Evolutionary conservation across 2,888 invertebrate species (phyloP), one percentile per base, ranked within the genome.

Genomic region (Diarsia brunnea): DNA sequence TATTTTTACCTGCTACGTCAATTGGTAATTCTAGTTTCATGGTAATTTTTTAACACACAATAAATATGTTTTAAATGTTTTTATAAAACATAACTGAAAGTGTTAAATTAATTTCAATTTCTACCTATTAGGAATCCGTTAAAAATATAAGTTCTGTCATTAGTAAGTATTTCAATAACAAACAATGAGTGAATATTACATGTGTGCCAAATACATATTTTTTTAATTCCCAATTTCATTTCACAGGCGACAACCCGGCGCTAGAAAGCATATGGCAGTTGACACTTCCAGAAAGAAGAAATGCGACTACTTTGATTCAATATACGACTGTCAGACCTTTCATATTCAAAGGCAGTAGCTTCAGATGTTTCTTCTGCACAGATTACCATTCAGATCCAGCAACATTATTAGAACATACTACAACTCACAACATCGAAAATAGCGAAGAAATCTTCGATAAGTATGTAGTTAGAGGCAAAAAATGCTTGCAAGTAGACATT

Each of bases 311-410:
- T 0, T 92, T 95, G 75, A 90, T 95, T 60, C 85, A 89, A 69
- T 85, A 85, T 75, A 93, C 94, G 0, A 94, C 94, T 4, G 94
- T 92, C 3, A 88, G 89, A 14, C 95, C 95, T 0, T 95, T 95
- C 65, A 90, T 90, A 12, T 94, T 92, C 75, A 93, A 92, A 90
- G 94, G 94, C 0, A 91, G 89, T 3, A 91, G 90, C 67, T 94
- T 93, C 69, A 93, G 92, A 88, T 94, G 94, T 75, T 95, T 95
- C 75, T 94, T 86, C 77, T 95, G 95, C 78, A 72, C 76, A 10
- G 87, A 93, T 67, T 92, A 93, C 70, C 85, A 90, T 73, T 89
- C 91, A 0, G 93, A 94, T 10, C 51, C 89, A 0, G 45, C 78
- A 0, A 49, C 77, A 0, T 78, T 94, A 45, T 68, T 93, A n/a